Evolutionary conservation across 30 jellyfish, hydroid and myxozoan genomes (phyloP).

Genomic region (Turritopsis dohrnii): DNA sequence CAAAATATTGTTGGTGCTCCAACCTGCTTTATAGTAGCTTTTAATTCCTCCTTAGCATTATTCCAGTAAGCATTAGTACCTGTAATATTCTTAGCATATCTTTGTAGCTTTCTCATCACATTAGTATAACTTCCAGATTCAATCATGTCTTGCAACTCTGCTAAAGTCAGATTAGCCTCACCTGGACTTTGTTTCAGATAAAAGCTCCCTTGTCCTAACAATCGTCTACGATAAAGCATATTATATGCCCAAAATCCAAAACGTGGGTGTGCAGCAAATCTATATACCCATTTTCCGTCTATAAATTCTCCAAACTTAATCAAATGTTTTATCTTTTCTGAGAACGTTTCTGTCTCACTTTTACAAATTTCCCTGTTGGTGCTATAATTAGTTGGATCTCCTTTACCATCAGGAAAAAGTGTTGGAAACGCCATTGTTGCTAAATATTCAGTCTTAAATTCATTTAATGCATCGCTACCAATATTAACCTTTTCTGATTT

Average conservation of each 20-base stretch:
- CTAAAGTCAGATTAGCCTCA: slow-evolving; percentile 20
- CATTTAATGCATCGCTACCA: slow-evolving; percentile 32
- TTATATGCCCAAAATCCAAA: slow-evolving; percentile 39
- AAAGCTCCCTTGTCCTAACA: slow-evolving; percentile 35
- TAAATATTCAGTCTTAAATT: slow-evolving; percentile 23
- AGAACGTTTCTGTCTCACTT: too few relatives aligned
- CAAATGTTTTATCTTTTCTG: too few relatives aligned
- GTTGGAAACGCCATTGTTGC: slow-evolving; percentile 43
- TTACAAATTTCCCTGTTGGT: too few relatives aligned
- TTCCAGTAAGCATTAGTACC: slow-evolving; percentile 48
- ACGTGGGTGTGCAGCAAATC: slow-evolving; percentile 56
- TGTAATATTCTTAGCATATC: slow-evolving; percentile 38
- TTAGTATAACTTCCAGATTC: slow-evolving; percentile 4
- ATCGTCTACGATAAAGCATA: too few relatives aligned
- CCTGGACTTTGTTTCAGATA: too few relatives aligned
- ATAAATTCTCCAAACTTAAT: slow-evolving; percentile 36
- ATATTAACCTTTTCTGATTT: too few relatives aligned
- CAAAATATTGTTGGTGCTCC: slow-evolving; percentile 54
- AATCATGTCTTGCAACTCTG: slow-evolving; percentile 38
- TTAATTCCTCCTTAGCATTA: too few relatives aligned
- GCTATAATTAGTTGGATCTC: too few relatives aligned
- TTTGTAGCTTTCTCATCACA: slow-evolving; percentile 25
- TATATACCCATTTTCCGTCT: slow-evolving; percentile 9
- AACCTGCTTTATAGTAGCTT: slow-evolving; percentile 27
- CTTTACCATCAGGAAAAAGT: slow-evolving; percentile 39